Base-by-base conservation (phyloP, 2,888 invertebrate genomes). In the Desoria tigrina region DNA sequence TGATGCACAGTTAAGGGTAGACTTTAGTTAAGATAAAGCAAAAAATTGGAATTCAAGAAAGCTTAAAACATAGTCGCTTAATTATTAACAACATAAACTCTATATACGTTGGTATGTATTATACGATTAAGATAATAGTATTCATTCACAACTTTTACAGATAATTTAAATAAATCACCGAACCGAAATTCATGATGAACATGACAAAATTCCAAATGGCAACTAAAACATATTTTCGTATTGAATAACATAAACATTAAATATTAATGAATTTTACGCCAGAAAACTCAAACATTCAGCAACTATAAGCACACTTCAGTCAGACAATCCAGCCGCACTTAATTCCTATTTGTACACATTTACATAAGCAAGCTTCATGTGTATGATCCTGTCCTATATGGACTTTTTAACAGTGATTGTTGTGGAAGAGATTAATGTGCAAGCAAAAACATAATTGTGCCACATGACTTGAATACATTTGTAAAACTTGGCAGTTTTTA, bases 361-460 rank as follows among this genome's bases (percentile, higher is more conserved):
- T 27, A 57, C 51, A 45, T 24, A 58, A 58, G 58, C 58, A 58
- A 45, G 58, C 58, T 21, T 58, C n/a, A 4, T 24, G 27, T 27
- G 18, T 28, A 14, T 54, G 24, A 42, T 58, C 42, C 26, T 49
- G 18, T 57, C 56, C 32, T 57, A 14, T 37, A 21, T 21, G 37
- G 32, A 57, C 7, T 45, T 21, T n/a, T 18, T 54, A 24, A 51
- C 51, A 51, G 14, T 51, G 6, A 18, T 27, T 45, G 45, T 58
- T 63, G 69, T 69, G 69, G 69, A 69, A 69, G 69, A 69, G 63
- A 66, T 68, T 63, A 59, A 42, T 69, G 66, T 69, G 69, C 69
- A 66, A 66, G 62, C 63, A 65, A 69, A 58, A 45, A 24, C 18
- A 58, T 45, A 58, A 63, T 56, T 61, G 53, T 58, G 24, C 55